Base-by-base conservation (phyloP, 2,113 vertebrate genomes). In the Pteruthius melanotis region DNA sequence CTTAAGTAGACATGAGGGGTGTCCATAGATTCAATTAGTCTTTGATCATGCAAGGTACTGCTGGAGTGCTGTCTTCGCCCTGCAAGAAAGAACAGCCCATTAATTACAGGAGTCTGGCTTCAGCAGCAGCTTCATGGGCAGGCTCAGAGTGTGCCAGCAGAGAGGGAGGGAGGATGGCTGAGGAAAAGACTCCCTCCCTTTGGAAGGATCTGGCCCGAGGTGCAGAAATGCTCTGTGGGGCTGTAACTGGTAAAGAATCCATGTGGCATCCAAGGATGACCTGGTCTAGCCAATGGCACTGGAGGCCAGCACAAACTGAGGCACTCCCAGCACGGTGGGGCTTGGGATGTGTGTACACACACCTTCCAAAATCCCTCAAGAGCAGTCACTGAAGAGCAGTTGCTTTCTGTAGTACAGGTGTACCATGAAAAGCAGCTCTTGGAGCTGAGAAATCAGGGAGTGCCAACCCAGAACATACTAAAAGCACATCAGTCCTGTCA, bases 11-110 rank as follows among this genome's bases (percentile, higher is more conserved):
- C 93, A 95, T 69, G 97, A 95, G 96, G 97, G 97, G 89, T 95
- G 97, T 97, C 94, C 89, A 52, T 90, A 96, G 95, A 92, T 91
- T 97, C 94, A 86, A 53, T 79, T 52, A 96, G 95, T 96, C 97
- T 95, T 98, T 95, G 84, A 97, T 99, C 99, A 99, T 87, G 99
- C 99, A 92, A 99, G 98, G 97, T 99, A 99, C 98, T 99, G 99
- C 98, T 99, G 99, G 98, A 99, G 98, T 89, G 99, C 99, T 68
- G 98, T 99, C 98, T 99, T 99, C 75, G 99, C 99, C 98, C 99
- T 99, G 98, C 83, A 97, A 98, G 87, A 96, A 89, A 60, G 92
- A 97, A 94, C 59, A 86, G 63, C 16, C 47, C 19, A 56, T 97
- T 85, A 96, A 78, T 76, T 16, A 53, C 0, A 23, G 33, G 16